Percentiles rank a stretch among this genome's conserved stretches.
Evolutionary conservation across 2,888 invertebrate genomes (phyloP).

Genomic region (Drosophila rellima): DNA sequence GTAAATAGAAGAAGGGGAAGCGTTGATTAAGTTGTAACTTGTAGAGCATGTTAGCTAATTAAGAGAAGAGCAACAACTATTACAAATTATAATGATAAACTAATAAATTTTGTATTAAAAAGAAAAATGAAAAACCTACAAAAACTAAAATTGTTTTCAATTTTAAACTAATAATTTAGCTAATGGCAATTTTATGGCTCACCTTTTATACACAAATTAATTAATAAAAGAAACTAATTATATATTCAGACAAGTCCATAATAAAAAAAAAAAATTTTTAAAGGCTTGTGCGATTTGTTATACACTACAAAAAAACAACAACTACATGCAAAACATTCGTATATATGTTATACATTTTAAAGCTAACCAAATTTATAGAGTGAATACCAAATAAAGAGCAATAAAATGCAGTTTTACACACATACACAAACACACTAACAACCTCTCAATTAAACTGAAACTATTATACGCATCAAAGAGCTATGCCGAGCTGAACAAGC

Average conservation of each 20-base stretch:
- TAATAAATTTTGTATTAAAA: constrained; percentile 65
- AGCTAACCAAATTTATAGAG: constrained; percentile 52
- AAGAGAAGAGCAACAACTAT: constrained; percentile 55
- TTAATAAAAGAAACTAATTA: constrained; percentile 23
- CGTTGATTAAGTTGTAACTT: constrained; percentile 29
- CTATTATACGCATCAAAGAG: constrained; percentile 68
- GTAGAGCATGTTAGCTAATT: constrained; percentile 27
- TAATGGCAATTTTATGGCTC: constrained; percentile 58
- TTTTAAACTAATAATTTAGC: constrained; percentile 61
- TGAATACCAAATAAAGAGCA: constrained; percentile 35
- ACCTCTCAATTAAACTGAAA: constrained; percentile 20
- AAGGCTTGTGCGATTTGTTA: constrained; percentile 76
- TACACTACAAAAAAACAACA: constrained; percentile 41
- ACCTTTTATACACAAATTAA: constrained; percentile 54
- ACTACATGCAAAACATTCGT: constrained; percentile 35
- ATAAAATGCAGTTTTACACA: constrained; percentile 54
- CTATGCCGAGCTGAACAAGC: constrained; percentile 30
- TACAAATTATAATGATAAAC: constrained; percentile 51
- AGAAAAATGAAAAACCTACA: constrained; percentile 31
- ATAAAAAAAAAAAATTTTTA: constrained; percentile 44
- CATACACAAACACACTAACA: not conserved
- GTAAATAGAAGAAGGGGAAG: constrained; percentile 13
- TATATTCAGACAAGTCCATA: constrained; percentile 52
- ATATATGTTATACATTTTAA: constrained; percentile 50
- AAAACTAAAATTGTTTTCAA: constrained; percentile 73